phyloP scores from a whole-genome alignment of 2,888 invertebrate species.

The Ephialtes manifestator region DNA sequence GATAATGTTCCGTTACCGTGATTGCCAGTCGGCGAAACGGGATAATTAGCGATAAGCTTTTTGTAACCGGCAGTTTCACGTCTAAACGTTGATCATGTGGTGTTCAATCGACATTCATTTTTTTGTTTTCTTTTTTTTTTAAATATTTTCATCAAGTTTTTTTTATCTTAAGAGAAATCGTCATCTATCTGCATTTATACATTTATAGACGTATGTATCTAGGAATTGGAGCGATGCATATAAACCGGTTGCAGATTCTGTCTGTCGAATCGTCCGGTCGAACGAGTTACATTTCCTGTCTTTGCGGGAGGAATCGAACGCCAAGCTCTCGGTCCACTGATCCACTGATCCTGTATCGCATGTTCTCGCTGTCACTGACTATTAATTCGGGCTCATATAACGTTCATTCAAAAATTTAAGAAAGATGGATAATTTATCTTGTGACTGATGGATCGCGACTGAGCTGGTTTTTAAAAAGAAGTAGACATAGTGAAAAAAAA shows the following conservation, averaged over 20 bases:
- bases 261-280: conserved; percentile 55
- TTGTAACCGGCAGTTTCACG: conserved; percentile 14
- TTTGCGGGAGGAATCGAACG: conserved; percentile 20
- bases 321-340: conserved; percentile 48
- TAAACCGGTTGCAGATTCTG: conserved; percentile 57
- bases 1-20: conserved; percentile 71
- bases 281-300: conserved; percentile 56
- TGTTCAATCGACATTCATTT: conserved; percentile 1
- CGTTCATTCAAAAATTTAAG: conserved; percentile 28
- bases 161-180: conserved; percentile 33
- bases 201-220: background rate
- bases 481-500: conserved; percentile 17
- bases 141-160: background rate
- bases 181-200: conserved; percentile 30
- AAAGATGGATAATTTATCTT: conserved; percentile 37
- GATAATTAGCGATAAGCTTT: conserved; percentile 67
- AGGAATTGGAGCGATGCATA: conserved; percentile 46
- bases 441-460: conserved; percentile 45
- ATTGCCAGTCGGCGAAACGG: conserved; percentile 66
- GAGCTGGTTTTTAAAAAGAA: conserved; percentile 23
- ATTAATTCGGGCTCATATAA: background rate
- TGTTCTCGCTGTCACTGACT: conserved; percentile 9
- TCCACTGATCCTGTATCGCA: conserved; percentile 49
- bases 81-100: conserved; percentile 42
- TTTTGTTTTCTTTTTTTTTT: background rate